phyloP scores from a whole-genome alignment of 2,797 vertebrate genomes.

The Micrastur ruficollis region DNA sequence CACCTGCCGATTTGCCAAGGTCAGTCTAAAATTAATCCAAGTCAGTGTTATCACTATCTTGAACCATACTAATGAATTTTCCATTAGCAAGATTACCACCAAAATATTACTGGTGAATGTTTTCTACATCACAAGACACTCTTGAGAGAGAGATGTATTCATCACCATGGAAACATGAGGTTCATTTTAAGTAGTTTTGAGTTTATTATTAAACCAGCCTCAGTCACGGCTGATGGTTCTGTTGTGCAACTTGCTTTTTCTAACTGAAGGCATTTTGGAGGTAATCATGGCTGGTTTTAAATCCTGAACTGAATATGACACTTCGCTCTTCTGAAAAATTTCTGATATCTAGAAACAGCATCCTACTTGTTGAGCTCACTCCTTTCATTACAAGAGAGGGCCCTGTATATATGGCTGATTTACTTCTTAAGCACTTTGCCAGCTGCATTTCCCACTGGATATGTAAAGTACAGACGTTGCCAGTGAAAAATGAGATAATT shows the following conservation, averaged over 20 bases:
- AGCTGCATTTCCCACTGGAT: not conserved
- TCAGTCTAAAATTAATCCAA: not conserved
- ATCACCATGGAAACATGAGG: conserved; percentile 43
- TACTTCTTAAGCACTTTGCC: not conserved
- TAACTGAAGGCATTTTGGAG: not conserved
- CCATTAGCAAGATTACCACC: not conserved
- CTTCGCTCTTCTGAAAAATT: not conserved
- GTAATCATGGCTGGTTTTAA: not conserved
- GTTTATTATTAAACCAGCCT: conserved; percentile 41
- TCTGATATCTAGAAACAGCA: not conserved
- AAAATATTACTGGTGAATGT: not conserved
- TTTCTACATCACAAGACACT: conserved; percentile 12
- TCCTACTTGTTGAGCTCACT: not conserved
- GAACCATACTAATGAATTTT: conserved; percentile 28
- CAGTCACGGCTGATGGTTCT: not conserved
- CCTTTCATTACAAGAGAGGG: not conserved
- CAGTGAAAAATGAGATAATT: not conserved
- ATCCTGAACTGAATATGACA: not conserved
- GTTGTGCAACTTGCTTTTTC: not conserved
- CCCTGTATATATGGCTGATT: not conserved
- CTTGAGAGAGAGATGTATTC: conserved; percentile 4
- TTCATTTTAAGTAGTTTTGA: conserved; percentile 51
- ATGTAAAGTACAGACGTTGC: not conserved
- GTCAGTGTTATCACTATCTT: not conserved
- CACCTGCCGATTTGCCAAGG: not conserved